Conservation (phyloP, 2,113 vertebrate genomes). For the Noturus placidus region DNA sequence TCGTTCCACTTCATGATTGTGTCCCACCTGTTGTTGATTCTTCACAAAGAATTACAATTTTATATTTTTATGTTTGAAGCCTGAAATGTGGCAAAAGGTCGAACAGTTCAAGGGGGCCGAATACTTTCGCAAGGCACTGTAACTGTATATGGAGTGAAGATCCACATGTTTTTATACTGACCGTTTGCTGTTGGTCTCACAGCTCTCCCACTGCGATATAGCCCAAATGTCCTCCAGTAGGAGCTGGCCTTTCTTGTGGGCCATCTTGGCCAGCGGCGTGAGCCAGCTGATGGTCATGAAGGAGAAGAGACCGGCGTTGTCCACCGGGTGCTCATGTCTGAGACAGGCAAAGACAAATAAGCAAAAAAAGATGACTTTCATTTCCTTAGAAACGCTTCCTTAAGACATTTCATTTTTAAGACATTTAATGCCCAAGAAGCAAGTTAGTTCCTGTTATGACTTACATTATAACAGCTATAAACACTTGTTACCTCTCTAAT, state of each 20-base stretch:
- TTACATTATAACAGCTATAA: not conserved
- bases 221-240: constrained; percentile 85
- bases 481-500: not conserved
- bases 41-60: too few species aligned
- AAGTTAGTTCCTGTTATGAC: not conserved
- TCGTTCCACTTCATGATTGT: too few species aligned
- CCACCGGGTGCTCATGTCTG: constrained; percentile 85
- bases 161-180: constrained; percentile 55
- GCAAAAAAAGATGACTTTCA: not conserved
- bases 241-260: constrained; percentile 84
- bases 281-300: constrained; percentile 94
- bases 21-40: too few species aligned
- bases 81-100: too few species aligned
- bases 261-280: constrained; percentile 77
- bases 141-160: not conserved
- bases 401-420: not conserved
- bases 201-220: constrained; percentile 83
- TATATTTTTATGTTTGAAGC: too few species aligned
- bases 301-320: constrained; percentile 90
- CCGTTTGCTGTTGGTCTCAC: constrained; percentile 85
- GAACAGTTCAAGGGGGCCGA: too few species aligned
- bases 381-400: not conserved
- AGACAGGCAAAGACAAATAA: not conserved
- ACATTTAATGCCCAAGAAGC: not conserved
- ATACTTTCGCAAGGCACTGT: too few species aligned